phyloP scores from a whole-genome alignment of 2,113 vertebrate genomes.

The Tretioscincus oriximinensis region DNA sequence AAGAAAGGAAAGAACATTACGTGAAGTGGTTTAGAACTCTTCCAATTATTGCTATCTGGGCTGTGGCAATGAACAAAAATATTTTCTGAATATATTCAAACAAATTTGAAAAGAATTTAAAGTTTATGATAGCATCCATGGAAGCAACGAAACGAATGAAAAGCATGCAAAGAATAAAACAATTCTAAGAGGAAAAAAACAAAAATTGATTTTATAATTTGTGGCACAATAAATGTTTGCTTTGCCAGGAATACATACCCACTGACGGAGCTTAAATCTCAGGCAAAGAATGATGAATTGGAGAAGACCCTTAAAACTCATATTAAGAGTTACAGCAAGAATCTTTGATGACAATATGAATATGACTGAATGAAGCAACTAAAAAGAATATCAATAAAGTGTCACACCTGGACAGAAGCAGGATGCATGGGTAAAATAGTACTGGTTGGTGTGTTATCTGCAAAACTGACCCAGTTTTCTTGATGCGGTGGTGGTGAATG shows the following conservation, averaged over 20 bases:
- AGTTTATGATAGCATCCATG: constrained; percentile 66
- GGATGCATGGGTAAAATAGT: constrained; percentile 93
- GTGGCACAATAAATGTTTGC: constrained; percentile 40
- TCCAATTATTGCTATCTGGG: constrained; percentile 49
- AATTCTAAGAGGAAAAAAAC: constrained; percentile 37
- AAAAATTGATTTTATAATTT: constrained; percentile 32
- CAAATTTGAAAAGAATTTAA: no score
- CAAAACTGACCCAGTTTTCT: constrained; percentile 99
- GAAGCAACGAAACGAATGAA: constrained; percentile 67
- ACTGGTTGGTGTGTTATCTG: constrained; percentile 96
- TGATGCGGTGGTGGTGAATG: constrained; percentile 93
- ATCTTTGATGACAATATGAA: constrained; percentile 57
- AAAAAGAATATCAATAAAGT: constrained; percentile 81
- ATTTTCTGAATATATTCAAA: constrained; percentile 59
- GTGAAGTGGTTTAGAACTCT: constrained; percentile 42
- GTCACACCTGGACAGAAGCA: constrained; percentile 96
- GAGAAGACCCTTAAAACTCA: constrained; percentile 43
- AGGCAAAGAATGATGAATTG: constrained; percentile 44
- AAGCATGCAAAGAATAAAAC: constrained; percentile 67
- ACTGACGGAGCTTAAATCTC: constrained; percentile 44
- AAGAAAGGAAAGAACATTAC: constrained; percentile 64
- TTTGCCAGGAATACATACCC: constrained; percentile 37
- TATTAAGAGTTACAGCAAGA: constrained; percentile 50
- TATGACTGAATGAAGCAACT: constrained; percentile 76
- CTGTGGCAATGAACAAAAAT: constrained; percentile 35